Evolutionary conservation across 2,797 vertebrate species (phyloP).

Genomic region (Melanotaenia nigrans): DNA sequence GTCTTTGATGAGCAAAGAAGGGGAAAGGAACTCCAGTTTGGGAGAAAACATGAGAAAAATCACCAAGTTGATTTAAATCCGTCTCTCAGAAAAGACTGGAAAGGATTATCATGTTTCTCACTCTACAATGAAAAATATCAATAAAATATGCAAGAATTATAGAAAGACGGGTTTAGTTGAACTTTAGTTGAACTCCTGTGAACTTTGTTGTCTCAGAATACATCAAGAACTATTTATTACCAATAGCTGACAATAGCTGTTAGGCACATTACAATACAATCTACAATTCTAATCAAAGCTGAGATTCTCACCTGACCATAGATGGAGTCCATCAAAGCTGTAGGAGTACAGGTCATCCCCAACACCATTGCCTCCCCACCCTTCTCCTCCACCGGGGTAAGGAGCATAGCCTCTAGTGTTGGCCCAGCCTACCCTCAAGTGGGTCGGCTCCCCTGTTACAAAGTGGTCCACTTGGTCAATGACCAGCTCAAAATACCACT

Average conservation of each 20-base stretch:
- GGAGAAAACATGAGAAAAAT: no score
- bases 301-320: constrained; percentile 93
- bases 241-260: background rate
- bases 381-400: constrained; percentile 97
- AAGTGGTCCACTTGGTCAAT: constrained; percentile 97
- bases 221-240: background rate
- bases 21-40: no score
- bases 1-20: no score
- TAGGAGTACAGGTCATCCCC: constrained; percentile 98
- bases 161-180: background rate
- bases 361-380: constrained; percentile 97
- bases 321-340: constrained; percentile 96
- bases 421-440: constrained; percentile 97
- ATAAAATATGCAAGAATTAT: no score
- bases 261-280: background rate
- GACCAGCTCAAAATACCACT: constrained; percentile 98
- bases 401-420: constrained; percentile 96
- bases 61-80: background rate
- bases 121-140: no score
- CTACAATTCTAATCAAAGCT: background rate
- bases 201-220: background rate
- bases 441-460: constrained; percentile 92
- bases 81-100: background rate
- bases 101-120: background rate
- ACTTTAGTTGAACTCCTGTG: background rate